Evolutionary conservation across 2,888 invertebrate genomes (phyloP).

Genomic region (Dynastes tityus): DNA sequence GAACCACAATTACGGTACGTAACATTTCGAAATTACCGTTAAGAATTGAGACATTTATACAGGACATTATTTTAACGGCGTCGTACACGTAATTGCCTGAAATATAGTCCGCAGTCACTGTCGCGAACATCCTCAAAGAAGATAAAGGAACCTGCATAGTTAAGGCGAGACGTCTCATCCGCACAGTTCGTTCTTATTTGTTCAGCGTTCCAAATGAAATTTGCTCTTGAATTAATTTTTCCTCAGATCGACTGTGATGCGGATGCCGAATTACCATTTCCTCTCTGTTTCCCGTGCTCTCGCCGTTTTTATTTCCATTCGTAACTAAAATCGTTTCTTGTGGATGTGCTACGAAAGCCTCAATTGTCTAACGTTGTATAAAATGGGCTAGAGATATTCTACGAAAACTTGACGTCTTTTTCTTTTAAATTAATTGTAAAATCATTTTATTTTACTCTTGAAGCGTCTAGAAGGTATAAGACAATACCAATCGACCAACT

Average conservation of each 20-base stretch:
- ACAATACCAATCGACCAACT: too few species aligned
- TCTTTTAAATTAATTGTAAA: too few species aligned
- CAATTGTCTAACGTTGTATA: too few species aligned
- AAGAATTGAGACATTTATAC: constrained; percentile 9
- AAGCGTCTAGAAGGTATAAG: too few species aligned
- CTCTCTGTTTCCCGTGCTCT: not conserved
- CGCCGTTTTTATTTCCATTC: constrained; percentile 16
- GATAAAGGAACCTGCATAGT: constrained; percentile 12
- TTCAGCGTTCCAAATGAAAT: constrained; percentile 20
- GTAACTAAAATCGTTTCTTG: not conserved
- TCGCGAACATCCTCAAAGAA: not conserved
- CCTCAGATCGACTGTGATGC: not conserved
- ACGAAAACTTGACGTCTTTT: too few species aligned
- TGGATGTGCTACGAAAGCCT: too few species aligned
- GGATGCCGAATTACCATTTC: constrained; percentile 30
- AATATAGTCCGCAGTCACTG: constrained; percentile 2
- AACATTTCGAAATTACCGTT: too few species aligned
- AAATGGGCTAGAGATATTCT: too few species aligned
- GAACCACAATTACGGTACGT: too few species aligned
- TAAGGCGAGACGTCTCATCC: not conserved
- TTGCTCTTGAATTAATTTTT: constrained; percentile 40
- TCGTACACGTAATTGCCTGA: not conserved
- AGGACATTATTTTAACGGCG: not conserved
- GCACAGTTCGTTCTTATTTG: not conserved
- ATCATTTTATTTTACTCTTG: too few species aligned